phyloP scores from a whole-genome alignment of 2,113 vertebrate genomes.

The Mirounga angustirostris region DNA sequence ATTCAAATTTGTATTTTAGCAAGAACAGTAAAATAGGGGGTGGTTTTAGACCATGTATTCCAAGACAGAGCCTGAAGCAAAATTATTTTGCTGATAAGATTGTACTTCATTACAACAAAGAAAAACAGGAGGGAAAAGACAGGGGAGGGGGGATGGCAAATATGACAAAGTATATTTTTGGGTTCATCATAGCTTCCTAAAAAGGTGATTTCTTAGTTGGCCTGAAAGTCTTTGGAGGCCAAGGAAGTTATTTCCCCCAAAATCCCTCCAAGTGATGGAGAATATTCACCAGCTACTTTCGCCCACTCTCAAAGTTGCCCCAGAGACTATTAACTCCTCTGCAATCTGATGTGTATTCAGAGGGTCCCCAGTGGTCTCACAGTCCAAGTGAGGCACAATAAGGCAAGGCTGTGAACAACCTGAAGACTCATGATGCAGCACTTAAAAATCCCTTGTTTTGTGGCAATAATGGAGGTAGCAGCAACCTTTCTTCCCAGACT shows the following conservation, averaged over 20 bases:
- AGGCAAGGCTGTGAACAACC: neutral
- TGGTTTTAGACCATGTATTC: neutral
- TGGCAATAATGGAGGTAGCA: neutral
- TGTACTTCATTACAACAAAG: neutral
- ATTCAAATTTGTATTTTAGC: slow-evolving; percentile 4
- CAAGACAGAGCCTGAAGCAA: neutral
- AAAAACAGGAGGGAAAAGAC: neutral
- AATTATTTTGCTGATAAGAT: neutral
- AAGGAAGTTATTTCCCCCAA: neutral
- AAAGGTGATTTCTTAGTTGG: neutral
- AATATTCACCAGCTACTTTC: neutral
- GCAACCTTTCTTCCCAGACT: neutral
- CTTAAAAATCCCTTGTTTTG: neutral
- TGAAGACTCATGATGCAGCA: neutral
- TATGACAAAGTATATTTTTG: neutral
- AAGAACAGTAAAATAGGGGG: neutral
- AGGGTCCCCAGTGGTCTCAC: neutral
- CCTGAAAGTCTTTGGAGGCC: neutral
- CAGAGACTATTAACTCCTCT: neutral
- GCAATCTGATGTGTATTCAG: neutral
- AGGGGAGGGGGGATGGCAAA: neutral
- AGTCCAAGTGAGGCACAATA: neutral
- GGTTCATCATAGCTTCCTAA: neutral
- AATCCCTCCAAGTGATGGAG: neutral
- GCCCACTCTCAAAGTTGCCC: neutral